Evolutionary conservation across 2,797 vertebrate species (phyloP).

Genomic region (Nyctibius grandis): DNA sequence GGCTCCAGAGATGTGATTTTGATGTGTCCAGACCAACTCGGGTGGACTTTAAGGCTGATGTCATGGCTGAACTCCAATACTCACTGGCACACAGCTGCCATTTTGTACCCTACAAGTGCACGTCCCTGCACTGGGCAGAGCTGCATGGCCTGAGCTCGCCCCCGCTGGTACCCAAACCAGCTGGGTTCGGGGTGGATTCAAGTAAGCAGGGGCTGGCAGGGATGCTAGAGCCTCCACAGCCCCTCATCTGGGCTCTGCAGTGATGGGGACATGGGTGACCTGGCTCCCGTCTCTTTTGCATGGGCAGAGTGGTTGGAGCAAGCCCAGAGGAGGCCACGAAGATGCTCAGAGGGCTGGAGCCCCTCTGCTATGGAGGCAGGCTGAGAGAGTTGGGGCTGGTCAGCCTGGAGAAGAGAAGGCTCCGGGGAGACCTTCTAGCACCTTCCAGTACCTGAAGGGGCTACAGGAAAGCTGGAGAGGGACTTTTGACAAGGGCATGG

Average conservation of each 20-base stretch:
- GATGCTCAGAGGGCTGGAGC: too few species aligned
- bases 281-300: fast-evolving
- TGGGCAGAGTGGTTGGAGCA: not conserved
- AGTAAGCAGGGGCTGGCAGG: not conserved
- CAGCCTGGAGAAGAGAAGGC: too few species aligned
- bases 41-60: not conserved
- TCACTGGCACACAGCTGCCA: not conserved
- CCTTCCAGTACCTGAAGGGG: too few species aligned
- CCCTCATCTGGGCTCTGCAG: not conserved
- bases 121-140: not conserved
- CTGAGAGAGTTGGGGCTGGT: too few species aligned
- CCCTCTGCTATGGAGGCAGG: too few species aligned
- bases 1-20: not conserved
- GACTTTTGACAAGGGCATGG: too few species aligned
- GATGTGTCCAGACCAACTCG: not conserved
- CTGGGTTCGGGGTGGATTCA: fast-evolving
- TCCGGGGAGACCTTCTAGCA: too few species aligned
- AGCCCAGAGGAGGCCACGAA: too few species aligned
- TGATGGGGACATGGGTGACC: fast-evolving
- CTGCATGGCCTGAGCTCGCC: not conserved
- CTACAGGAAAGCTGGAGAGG: too few species aligned
- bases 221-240: fast-evolving
- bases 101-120: fast-evolving
- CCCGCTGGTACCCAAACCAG: not conserved
- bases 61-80: not conserved